phyloP scores from a whole-genome alignment of 2,888 invertebrate species.

The Chrysotoxum bicinctum region DNA sequence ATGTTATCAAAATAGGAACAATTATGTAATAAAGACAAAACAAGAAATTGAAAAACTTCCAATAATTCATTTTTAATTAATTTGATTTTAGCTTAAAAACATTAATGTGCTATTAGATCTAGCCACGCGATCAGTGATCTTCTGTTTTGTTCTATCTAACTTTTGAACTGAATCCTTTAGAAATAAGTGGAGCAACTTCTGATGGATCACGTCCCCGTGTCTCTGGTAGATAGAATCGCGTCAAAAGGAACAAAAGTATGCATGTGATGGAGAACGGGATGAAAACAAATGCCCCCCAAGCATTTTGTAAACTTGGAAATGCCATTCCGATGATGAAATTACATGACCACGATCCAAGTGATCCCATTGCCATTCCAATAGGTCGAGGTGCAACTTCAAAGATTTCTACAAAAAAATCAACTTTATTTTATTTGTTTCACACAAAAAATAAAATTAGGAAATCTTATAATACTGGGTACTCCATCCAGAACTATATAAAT shows the following conservation, averaged over 20 bases:
- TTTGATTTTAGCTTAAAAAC: constrained; percentile 27
- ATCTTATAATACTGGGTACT: too few relatives aligned
- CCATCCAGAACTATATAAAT: too few relatives aligned
- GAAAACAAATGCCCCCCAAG: constrained; percentile 88
- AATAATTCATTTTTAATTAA: neutral
- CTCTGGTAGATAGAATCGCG: constrained; percentile 88
- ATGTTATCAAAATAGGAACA: neutral
- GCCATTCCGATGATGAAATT: constrained; percentile 93
- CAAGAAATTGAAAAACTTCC: neutral
- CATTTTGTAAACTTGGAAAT: constrained; percentile 86
- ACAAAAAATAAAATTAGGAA: neutral
- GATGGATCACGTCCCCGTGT: constrained; percentile 87
- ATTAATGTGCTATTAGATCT: neutral
- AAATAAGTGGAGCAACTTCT: constrained; percentile 85
- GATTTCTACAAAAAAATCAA: constrained; percentile 83
- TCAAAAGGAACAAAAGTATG: constrained; percentile 78
- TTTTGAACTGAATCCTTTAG: constrained; percentile 85
- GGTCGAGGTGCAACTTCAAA: constrained; percentile 93
- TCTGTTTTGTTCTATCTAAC: constrained; percentile 73
- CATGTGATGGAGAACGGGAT: constrained; percentile 86
- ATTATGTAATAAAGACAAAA: neutral
- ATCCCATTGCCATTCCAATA: constrained; percentile 93
- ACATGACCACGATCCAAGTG: constrained; percentile 92
- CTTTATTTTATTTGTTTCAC: constrained; percentile 68
- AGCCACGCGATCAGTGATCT: too few relatives aligned